A percentile compares a stretch with the other conserved stretches of the same genome.
phyloP scores from a whole-genome alignment of 53 echinoderm and acorn worm genomes.

The Arbacia lixula region DNA sequence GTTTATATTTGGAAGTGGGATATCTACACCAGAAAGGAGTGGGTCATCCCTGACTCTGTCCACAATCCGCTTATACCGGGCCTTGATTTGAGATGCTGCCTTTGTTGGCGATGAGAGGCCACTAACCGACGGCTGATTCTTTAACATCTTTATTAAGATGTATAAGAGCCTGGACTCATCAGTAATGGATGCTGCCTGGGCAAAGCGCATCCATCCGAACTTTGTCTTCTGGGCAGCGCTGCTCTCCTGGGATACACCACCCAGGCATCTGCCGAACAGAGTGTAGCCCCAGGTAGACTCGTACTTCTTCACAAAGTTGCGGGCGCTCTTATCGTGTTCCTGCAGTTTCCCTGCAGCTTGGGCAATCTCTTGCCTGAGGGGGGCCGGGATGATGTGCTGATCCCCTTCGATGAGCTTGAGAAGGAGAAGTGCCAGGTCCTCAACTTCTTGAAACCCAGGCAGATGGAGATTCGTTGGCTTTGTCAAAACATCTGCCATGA shows the following conservation, averaged over 20 bases:
- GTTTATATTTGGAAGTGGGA: slow-evolving; percentile 58
- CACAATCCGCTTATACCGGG: slow-evolving; percentile 52
- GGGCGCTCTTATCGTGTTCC: slow-evolving; percentile 56
- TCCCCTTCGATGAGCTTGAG: slow-evolving; percentile 14
- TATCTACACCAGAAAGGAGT: slow-evolving; percentile 10
- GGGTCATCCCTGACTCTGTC: slow-evolving; percentile 62
- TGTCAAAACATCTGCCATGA: slow-evolving; percentile 57
- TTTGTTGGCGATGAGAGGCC: slow-evolving; percentile 59
- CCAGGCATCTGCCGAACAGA: slow-evolving; percentile 57
- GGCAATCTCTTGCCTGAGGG: slow-evolving; percentile 37
- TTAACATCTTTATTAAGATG: slow-evolving; percentile 51
- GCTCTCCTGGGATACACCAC: neutral
- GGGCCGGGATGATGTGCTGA: slow-evolving; percentile 42
- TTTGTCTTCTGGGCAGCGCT: slow-evolving; percentile 72
- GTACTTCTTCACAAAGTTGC: slow-evolving; percentile 53
- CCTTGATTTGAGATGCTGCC: slow-evolving; percentile 8
- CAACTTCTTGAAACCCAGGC: slow-evolving; percentile 50
- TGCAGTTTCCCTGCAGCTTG: slow-evolving; percentile 27
- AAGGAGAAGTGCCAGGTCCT: slow-evolving; percentile 30
- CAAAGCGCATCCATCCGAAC: slow-evolving; percentile 72
- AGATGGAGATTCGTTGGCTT: slow-evolving; percentile 61
- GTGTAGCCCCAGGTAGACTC: slow-evolving; percentile 64
- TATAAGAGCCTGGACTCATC: slow-evolving; percentile 64
- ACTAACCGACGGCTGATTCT: slow-evolving; percentile 18
- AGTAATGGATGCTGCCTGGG: slow-evolving; percentile 64